phyloP scores from a whole-genome alignment of 2,797 vertebrate genomes.

The Hafferia zeledoni region DNA sequence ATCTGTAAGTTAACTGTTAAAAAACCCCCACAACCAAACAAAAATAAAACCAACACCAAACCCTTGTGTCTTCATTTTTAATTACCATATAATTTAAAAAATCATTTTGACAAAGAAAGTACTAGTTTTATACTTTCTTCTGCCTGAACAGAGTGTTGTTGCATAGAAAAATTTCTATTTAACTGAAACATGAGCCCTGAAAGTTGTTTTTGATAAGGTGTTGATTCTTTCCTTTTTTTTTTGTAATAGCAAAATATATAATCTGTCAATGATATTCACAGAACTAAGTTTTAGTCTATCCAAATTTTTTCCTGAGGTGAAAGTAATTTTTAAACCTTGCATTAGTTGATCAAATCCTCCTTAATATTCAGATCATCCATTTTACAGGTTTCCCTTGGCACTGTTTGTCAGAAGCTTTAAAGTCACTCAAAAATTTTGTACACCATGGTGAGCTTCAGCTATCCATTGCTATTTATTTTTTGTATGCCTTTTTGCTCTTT shows the following conservation, averaged over 20 bases:
- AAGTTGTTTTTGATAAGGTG: not conserved
- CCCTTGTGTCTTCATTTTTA: not conserved
- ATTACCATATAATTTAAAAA: not conserved
- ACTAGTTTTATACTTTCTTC: not conserved
- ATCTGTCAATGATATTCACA: slow-evolving; percentile 29
- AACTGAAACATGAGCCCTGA: not conserved
- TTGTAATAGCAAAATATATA: not conserved
- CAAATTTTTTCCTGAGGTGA: slow-evolving; percentile 15
- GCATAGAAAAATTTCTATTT: not conserved
- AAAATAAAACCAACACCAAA: too few relatives aligned
- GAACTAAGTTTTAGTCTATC: slow-evolving; percentile 9
- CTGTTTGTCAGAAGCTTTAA: not conserved
- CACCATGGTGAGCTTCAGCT: not conserved
- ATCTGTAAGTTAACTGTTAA: not conserved
- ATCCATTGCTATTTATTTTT: not conserved
- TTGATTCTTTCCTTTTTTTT: not conserved
- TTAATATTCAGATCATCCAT: not conserved
- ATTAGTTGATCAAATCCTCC: not conserved
- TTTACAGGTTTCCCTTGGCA: not conserved
- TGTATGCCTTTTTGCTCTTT: not conserved
- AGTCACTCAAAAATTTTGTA: not conserved
- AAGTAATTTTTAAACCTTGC: not conserved
- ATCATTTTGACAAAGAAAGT: not conserved
- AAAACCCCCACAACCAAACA: not conserved
- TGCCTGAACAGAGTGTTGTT: not conserved